Conservation (phyloP, 2,797 vertebrate genomes). For the Malacoctenus gilli region DNA sequence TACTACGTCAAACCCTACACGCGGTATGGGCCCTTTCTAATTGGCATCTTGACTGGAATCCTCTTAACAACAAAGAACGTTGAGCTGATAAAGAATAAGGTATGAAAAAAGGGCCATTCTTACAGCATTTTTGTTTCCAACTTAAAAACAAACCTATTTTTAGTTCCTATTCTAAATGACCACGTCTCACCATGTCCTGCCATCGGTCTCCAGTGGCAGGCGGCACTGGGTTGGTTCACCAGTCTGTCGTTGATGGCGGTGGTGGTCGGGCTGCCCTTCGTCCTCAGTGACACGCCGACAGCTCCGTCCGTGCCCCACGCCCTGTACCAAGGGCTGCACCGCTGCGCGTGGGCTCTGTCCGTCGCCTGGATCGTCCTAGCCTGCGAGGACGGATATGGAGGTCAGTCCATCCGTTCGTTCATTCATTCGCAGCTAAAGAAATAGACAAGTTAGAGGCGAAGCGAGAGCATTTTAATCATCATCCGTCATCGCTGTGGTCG, state of each 20-base stretch:
- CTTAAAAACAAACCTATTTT: no score
- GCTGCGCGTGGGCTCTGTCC: constrained; percentile 82
- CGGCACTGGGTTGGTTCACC: constrained; percentile 80
- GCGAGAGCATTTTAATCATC: no score
- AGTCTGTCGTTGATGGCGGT: constrained; percentile 75
- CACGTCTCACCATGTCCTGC: neutral
- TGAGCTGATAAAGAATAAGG: constrained; percentile 80
- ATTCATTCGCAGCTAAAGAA: no score
- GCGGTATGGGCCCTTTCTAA: constrained; percentile 85
- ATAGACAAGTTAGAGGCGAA: no score
- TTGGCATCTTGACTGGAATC: constrained; percentile 84
- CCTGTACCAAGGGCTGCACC: constrained; percentile 87
- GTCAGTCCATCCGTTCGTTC: constrained; percentile 45
- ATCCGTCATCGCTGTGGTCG: no score
- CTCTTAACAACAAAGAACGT: constrained; percentile 75
- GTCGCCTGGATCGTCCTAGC: constrained; percentile 86
- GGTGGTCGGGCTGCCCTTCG: constrained; percentile 78
- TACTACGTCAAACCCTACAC: constrained; percentile 90
- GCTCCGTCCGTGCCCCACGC: constrained; percentile 70
- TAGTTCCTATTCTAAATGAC: neutral
- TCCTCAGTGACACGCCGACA: constrained; percentile 71
- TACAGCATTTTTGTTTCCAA: neutral
- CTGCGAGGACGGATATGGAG: constrained; percentile 87
- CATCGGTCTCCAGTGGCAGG: constrained; percentile 77
- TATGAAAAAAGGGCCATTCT: no score